Evolutionary conservation across 2,797 vertebrate species (phyloP).

Genomic region (Microctenopoma steveboyesi): DNA sequence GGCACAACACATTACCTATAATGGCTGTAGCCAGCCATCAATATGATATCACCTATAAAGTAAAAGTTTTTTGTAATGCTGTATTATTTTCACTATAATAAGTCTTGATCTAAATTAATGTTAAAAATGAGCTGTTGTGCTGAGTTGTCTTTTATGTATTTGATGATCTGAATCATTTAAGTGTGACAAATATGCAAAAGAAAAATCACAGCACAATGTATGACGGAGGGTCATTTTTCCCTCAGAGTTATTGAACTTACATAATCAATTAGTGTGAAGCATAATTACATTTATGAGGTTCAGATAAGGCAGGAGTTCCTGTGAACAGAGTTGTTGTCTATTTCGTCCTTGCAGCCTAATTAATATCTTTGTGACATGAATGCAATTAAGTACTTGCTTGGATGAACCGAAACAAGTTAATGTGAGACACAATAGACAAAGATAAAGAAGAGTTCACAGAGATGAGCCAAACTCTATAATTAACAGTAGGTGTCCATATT

Average conservation of each 20-base stretch:
- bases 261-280: constrained; percentile 9
- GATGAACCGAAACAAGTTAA: constrained; percentile 20
- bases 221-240: constrained; percentile 1
- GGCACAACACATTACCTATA: too few relatives aligned
- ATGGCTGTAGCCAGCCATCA: too few relatives aligned
- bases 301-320: constrained; percentile 1
- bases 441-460: constrained; percentile 1
- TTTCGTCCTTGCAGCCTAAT: constrained; percentile 19
- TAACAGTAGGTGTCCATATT: constrained; percentile 1
- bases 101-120: too few relatives aligned
- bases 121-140: too few relatives aligned
- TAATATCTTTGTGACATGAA: constrained; percentile 1
- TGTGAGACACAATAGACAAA: neutral
- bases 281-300: constrained; percentile 4
- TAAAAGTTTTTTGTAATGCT: too few relatives aligned
- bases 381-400: constrained; percentile 3
- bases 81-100: too few relatives aligned
- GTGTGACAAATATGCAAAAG: too few relatives aligned
- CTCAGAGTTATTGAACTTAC: constrained; percentile 15
- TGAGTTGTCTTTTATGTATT: too few relatives aligned
- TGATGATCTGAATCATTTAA: too few relatives aligned
- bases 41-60: too few relatives aligned
- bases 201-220: too few relatives aligned
- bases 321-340: constrained; percentile 6
- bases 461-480: constrained; percentile 19